Base-by-base conservation (phyloP, 2,113 vertebrate genomes). In the Silurus asotus region DNA sequence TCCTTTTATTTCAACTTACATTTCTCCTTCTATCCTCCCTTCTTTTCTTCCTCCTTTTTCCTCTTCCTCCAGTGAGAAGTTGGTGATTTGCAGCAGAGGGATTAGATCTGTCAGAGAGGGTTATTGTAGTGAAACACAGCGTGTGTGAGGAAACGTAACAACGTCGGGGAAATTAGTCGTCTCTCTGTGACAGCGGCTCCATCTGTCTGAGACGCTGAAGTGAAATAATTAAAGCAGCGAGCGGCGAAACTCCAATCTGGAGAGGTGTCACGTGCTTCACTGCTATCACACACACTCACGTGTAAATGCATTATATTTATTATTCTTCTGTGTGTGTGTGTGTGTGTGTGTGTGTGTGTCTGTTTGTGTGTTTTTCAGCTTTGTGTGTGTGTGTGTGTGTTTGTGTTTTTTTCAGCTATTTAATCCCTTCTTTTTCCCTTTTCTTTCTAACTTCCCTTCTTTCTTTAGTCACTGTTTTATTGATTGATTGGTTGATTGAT, bases 101-200 rank as follows among this genome's bases (percentile, higher is more conserved):
- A 76, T 76, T 76, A 55, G 55, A 76, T 76, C 74, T 76, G 74
- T 76, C 74, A 76, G 49, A 76, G 74, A 76, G 49, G 74, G 11
- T 11, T 76, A 76, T 76, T 76, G 74, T 76, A 55, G 74, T 76
- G 74, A 53, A 76, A 76, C 72, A 75, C 72, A 75, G 72, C 20
- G 49, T 75, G 74, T 76, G 74, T 76, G 74, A 76, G 74, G 74
- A 55, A 76, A 76, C 49, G 23, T 76, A 76, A n/a, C 74, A 10
- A 25, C 74, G 74, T 76, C 49, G 23, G 74, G 49, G 74, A 76
- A 76, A 76, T 76, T n/a, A 76, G 49, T 76, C 49, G 74, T 76
- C 49, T 76, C 49, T 76, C 74, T 13, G 74, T 76, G 74, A 76
- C 74, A 76, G 74, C 74, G 6, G 74, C 74, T 76, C 74, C 74